These are phyloP conservation scores for Corythoichthys intestinalis DNA, from an alignment of 2,113 vertebrate genomes.

Conservation along the genomic window DNA sequence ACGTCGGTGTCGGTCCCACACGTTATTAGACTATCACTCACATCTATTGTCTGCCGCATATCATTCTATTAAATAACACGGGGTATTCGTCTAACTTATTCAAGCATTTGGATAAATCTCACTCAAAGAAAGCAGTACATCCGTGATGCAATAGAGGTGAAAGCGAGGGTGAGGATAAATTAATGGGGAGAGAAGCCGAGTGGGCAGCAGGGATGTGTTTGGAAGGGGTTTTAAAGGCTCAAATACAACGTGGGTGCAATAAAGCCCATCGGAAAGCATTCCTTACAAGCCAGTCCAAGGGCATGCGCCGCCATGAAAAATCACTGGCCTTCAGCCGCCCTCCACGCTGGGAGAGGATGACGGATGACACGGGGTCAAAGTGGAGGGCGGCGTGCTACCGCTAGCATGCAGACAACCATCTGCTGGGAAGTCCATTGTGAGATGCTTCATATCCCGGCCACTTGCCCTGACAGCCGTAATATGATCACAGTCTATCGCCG, in stretches of 20 bases:
- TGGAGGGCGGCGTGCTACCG: conserved; percentile 36
- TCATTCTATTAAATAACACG: conserved; percentile 6
- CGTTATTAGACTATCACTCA: conserved; percentile 33
- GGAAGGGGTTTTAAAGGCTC: not conserved
- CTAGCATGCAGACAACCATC: conserved; percentile 47
- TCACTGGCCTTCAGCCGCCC: conserved; percentile 38
- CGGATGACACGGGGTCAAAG: conserved; percentile 50
- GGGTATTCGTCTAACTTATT: not conserved
- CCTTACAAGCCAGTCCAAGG: conserved; percentile 29
- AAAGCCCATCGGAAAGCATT: conserved; percentile 11
- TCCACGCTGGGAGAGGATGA: conserved; percentile 19
- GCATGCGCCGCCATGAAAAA: conserved; percentile 29
- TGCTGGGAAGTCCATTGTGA: conserved; percentile 47
- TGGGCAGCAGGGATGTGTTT: not conserved
- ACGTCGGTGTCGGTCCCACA: conserved; percentile 16
- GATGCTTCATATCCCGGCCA: not conserved
- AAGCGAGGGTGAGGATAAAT: conserved; percentile 4
- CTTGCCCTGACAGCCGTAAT: not conserved
- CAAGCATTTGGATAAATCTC: conserved; percentile 10
- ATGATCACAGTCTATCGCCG: not conserved
- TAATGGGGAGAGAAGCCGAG: conserved; percentile 1
- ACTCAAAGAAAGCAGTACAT: conserved; percentile 15
- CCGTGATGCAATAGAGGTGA: conserved; percentile 26
- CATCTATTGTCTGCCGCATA: conserved; percentile 14
- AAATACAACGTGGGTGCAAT: conserved; percentile 6